Percentiles rank a stretch among this genome's conserved stretches.
Evolutionary conservation across 2,113 vertebrate species (phyloP).

Genomic region (Centropristis striata): DNA sequence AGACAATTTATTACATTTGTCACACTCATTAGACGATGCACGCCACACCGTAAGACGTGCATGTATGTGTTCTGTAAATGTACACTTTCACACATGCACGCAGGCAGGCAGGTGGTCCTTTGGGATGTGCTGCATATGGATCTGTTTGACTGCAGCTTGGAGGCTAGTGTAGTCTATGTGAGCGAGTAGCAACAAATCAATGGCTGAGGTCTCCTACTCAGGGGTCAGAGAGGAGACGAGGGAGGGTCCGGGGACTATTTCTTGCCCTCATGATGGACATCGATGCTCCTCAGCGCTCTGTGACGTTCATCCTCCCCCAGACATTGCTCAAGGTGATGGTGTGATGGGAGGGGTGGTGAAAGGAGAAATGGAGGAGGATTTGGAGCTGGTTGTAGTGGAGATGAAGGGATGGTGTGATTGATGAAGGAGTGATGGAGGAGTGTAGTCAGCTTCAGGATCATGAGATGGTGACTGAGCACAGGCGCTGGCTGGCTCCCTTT

Average conservation of each 20-base stretch:
- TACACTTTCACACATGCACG: slow-evolving; percentile 22
- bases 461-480: slow-evolving; percentile 68
- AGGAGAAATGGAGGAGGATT: slow-evolving; percentile 67
- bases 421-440: slow-evolving; percentile 56
- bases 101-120: slow-evolving; percentile 41
- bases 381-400: slow-evolving; percentile 44
- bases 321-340: slow-evolving; percentile 72
- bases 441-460: slow-evolving; percentile 50
- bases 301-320: slow-evolving; percentile 45
- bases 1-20: slow-evolving; percentile 54
- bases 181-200: slow-evolving; percentile 81
- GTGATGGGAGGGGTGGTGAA: slow-evolving; percentile 60
- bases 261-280: slow-evolving; percentile 68
- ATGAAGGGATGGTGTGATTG: slow-evolving; percentile 68
- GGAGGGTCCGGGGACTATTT: slow-evolving; percentile 67
- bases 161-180: slow-evolving; percentile 64
- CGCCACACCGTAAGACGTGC: background rate
- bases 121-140: slow-evolving; percentile 73
- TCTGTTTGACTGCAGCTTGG: slow-evolving; percentile 71
- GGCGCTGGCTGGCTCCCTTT: slow-evolving; percentile 67
- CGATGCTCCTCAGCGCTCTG: slow-evolving; percentile 41
- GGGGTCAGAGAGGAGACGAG: slow-evolving; percentile 74
- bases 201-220: slow-evolving; percentile 68
- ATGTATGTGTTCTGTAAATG: slow-evolving; percentile 32
- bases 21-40: slow-evolving; percentile 55